Conservation (phyloP, 2,888 invertebrate species). For the Clistopyga incitator region DNA sequence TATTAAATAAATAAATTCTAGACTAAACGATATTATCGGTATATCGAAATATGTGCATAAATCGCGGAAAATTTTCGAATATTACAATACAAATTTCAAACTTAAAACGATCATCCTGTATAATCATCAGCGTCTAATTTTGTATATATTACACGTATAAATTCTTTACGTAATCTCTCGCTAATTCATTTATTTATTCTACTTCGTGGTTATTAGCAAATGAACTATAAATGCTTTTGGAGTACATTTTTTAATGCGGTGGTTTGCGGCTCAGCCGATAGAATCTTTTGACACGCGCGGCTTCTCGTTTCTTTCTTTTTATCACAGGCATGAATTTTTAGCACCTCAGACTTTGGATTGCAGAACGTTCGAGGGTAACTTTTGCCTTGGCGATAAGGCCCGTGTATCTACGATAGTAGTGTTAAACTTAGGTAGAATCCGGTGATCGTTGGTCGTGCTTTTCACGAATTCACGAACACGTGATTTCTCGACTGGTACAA, state of each 20-base stretch:
- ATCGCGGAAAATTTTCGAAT: not conserved
- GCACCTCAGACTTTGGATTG: conserved; percentile 49
- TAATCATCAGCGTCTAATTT: not conserved
- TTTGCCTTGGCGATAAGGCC: not conserved
- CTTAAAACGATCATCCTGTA: not conserved
- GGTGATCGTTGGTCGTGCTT: not conserved
- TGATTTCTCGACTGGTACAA: conserved; percentile 21
- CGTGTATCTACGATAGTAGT: conserved; percentile 10
- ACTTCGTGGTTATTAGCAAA: not conserved
- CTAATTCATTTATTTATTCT: not conserved
- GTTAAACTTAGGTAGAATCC: not conserved
- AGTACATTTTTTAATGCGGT: conserved; percentile 19
- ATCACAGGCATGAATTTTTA: conserved; percentile 60
- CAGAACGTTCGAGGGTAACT: conserved; percentile 25
- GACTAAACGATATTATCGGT: conserved; percentile 11
- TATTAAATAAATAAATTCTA: conserved; percentile 4
- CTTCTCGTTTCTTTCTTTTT: conserved; percentile 38
- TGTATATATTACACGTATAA: not conserved
- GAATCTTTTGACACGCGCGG: conserved; percentile 1
- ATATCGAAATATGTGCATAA: not conserved
- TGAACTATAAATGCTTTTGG: conserved; percentile 4
- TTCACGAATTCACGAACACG: not conserved
- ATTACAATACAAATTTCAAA: not conserved
- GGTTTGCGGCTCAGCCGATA: conserved; percentile 15
- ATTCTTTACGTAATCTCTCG: not conserved